Conservation (phyloP, 2,888 invertebrate genomes). For the Melieria picta region DNA sequence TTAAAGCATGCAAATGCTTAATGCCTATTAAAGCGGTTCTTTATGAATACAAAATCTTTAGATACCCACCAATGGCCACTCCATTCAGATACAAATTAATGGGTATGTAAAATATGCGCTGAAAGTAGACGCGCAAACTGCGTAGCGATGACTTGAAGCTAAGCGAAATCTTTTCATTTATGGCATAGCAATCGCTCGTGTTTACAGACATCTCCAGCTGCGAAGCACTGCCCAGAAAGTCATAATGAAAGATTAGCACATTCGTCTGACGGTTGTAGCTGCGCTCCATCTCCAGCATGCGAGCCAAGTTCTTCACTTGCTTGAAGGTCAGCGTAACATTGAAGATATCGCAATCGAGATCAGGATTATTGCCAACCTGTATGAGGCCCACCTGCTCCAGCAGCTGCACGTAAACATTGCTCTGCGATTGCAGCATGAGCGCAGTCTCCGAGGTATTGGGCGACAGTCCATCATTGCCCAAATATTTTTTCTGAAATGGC, state of each 20-base stretch:
- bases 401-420: constrained; percentile 60
- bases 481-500: constrained; percentile 46
- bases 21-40: neutral
- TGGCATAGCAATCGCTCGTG: constrained; percentile 54
- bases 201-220: constrained; percentile 54
- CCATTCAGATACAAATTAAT: constrained; percentile 66
- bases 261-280: constrained; percentile 11
- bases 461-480: constrained; percentile 45
- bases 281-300: constrained; percentile 47
- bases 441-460: constrained; percentile 52
- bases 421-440: constrained; percentile 61
- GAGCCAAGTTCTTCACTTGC: constrained; percentile 51
- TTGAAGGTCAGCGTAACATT: constrained; percentile 57
- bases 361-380: constrained; percentile 60
- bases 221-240: constrained; percentile 60
- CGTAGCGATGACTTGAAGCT: constrained; percentile 66
- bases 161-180: constrained; percentile 67
- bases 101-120: constrained; percentile 65
- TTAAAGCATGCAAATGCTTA: neutral
- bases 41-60: neutral
- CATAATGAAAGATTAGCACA: constrained; percentile 52
- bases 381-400: constrained; percentile 60
- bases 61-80: constrained; percentile 57
- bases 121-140: constrained; percentile 66
- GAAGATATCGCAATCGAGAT: constrained; percentile 59